These are phyloP conservation scores for Clusia tigrina DNA, from an alignment of 2,888 invertebrate genomes.

Conservation along the genomic window DNA sequence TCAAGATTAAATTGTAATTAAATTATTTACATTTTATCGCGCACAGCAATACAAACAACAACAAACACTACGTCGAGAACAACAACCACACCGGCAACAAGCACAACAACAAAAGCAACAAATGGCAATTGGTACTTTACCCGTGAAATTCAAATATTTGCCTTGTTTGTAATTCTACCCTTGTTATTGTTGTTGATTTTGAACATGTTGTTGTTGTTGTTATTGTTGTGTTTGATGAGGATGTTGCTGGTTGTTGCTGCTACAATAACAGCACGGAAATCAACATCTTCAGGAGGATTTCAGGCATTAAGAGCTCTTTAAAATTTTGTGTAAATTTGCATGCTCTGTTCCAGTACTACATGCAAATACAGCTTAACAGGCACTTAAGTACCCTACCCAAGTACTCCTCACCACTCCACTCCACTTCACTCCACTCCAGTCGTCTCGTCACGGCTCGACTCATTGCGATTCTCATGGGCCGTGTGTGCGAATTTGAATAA, in stretches of 20 bases:
- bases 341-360: background rate
- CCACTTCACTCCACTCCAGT: background rate
- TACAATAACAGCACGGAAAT: background rate
- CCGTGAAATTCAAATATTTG: background rate
- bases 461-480: too few relatives aligned
- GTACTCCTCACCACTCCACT: too few relatives aligned
- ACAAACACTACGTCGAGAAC: conserved; percentile 2
- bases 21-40: conserved; percentile 29
- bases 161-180: too few relatives aligned
- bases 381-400: conserved; percentile 8
- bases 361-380: background rate
- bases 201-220: too few relatives aligned
- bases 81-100: conserved; percentile 6
- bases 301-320: background rate
- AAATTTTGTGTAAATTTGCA: conserved; percentile 4
- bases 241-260: background rate
- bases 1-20: conserved; percentile 29
- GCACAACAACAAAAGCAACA: background rate
- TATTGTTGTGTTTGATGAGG: background rate
- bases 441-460: too few relatives aligned
- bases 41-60: background rate
- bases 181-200: too few relatives aligned
- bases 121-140: background rate
- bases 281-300: background rate
- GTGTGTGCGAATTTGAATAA: conserved; percentile 8